phyloP scores from a whole-genome alignment of 2,113 vertebrate species.

The Alethe castanea region DNA sequence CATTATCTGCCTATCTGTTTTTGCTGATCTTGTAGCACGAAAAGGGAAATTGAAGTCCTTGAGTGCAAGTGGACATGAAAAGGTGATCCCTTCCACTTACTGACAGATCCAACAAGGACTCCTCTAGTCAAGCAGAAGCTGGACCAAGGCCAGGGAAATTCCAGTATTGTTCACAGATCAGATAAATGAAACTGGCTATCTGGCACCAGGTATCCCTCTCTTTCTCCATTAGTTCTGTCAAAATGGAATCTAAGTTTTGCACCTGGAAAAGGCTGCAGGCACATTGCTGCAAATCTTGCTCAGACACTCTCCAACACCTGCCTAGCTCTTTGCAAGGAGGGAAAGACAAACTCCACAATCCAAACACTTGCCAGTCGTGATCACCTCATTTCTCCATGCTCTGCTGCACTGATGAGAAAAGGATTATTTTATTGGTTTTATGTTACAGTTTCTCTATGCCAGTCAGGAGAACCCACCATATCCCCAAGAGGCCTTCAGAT shows the following conservation, averaged over 20 bases:
- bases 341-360: neutral
- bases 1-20: neutral
- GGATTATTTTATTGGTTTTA: neutral
- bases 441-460: neutral
- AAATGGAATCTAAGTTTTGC: neutral
- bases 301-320: neutral
- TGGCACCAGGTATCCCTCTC: neutral
- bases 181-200: neutral
- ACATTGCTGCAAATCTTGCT: neutral
- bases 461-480: neutral
- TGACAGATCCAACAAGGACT: neutral
- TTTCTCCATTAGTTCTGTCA: neutral
- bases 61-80: neutral
- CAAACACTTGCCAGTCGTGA: neutral
- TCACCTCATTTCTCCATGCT: neutral
- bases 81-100: fast-evolving
- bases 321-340: neutral
- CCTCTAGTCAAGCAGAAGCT: neutral
- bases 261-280: constrained; percentile 11
- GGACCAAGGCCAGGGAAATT: neutral
- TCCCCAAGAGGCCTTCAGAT: neutral
- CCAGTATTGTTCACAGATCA: neutral
- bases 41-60: neutral
- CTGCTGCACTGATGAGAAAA: neutral
- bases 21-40: neutral